Evolutionary conservation across 2,797 vertebrate genomes (phyloP).

Genomic region (Philypnodon macrostomus): DNA sequence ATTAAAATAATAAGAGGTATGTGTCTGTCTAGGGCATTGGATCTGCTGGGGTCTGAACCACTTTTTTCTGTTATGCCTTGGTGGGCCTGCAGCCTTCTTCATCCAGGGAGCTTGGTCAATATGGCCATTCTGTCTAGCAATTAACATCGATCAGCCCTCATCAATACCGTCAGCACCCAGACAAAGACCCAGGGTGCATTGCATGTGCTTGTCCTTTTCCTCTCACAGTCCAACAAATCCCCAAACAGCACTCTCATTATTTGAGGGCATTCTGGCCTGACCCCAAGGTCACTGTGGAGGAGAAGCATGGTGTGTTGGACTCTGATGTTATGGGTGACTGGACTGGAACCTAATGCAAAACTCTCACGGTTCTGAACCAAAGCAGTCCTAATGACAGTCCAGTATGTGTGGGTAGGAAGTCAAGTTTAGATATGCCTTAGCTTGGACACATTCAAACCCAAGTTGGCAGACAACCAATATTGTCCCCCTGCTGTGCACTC

Average conservation of each 20-base stretch:
- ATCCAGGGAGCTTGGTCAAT: constrained; percentile 74
- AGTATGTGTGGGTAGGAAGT: constrained; percentile 41
- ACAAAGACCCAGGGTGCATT: constrained; percentile 79
- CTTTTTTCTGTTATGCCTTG: constrained; percentile 51
- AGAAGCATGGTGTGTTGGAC: constrained; percentile 52
- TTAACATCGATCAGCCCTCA: constrained; percentile 81
- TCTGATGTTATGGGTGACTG: constrained; percentile 59
- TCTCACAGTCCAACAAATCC: constrained; percentile 72
- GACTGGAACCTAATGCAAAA: constrained; percentile 47
- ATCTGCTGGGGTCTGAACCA: constrained; percentile 42
- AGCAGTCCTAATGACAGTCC: constrained; percentile 39
- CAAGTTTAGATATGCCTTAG: constrained; percentile 32
- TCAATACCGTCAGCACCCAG: constrained; percentile 77
- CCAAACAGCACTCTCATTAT: constrained; percentile 76
- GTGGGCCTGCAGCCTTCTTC: constrained; percentile 71
- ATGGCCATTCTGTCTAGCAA: constrained; percentile 80
- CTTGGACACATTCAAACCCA: constrained; percentile 41
- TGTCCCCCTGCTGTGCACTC: constrained; percentile 38
- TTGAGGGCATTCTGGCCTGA: constrained; percentile 72
- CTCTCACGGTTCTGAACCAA: constrained; percentile 19
- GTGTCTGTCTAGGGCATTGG: constrained; percentile 45
- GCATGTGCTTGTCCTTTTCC: constrained; percentile 68
- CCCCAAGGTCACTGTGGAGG: constrained; percentile 67
- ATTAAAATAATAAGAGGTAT: constrained; percentile 66
- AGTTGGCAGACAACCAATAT: constrained; percentile 43